Conservation (phyloP, 1,140 invertebrate species). For the Dufourea novaeangliae region DNA sequence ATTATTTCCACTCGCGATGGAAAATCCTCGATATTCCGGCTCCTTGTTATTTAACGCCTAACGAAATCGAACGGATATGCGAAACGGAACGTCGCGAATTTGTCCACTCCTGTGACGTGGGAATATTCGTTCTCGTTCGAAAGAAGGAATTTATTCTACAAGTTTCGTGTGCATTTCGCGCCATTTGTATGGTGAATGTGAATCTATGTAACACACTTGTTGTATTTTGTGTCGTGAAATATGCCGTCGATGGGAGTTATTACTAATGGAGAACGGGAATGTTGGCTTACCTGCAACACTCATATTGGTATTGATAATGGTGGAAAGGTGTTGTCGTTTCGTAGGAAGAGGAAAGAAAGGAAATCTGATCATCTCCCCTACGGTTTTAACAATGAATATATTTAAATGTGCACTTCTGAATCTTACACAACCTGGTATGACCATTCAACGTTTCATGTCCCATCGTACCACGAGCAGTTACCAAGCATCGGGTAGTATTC, state of each 20-base stretch:
- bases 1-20: constrained; percentile 61
- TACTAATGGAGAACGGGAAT: not conserved
- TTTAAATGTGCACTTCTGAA: no score
- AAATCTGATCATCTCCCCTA: no score
- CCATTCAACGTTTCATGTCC: no score
- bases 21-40: not conserved
- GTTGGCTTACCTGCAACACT: no score
- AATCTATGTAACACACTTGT: not conserved
- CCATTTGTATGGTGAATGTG: not conserved
- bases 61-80: not conserved
- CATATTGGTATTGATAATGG: no score
- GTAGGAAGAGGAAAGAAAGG: no score
- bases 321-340: no score
- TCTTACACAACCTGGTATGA: no score
- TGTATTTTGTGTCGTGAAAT: not conserved
- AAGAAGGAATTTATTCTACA: not conserved
- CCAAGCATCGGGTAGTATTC: not conserved
- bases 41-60: not conserved
- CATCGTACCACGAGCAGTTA: no score
- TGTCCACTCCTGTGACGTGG: not conserved
- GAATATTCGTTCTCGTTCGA: not conserved
- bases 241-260: not conserved
- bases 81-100: not conserved
- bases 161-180: not conserved
- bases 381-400: no score